These are phyloP conservation scores for Aphelenchoides avenae DNA, from an alignment of 1,140 invertebrate genomes.

Conservation along the genomic window DNA sequence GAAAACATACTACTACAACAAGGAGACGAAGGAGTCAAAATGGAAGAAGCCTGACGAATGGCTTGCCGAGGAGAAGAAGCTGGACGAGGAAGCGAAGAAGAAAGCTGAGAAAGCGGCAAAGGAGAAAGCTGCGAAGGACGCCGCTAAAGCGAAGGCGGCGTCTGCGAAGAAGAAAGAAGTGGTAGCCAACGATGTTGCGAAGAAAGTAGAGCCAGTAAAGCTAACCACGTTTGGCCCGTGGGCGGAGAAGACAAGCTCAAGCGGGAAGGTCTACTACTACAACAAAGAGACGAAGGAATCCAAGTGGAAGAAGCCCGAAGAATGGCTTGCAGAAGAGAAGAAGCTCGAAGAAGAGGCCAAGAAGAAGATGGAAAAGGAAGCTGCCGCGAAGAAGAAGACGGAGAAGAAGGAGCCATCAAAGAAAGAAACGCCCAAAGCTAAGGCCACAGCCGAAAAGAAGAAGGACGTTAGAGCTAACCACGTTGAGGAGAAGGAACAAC, in stretches of 20 bases:
- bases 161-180: too few species aligned
- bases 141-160: not conserved
- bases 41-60: not conserved
- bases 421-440: not conserved
- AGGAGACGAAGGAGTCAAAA: not conserved
- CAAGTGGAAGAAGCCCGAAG: not conserved
- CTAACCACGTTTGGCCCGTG: too few species aligned
- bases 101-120: constrained; percentile 5
- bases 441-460: too few species aligned
- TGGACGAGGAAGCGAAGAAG: not conserved
- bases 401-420: not conserved
- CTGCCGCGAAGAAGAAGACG: constrained; percentile 8
- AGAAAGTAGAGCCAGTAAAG: too few species aligned
- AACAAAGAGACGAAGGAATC: not conserved
- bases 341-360: not conserved
- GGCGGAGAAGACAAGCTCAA: not conserved
- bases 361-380: constrained; percentile 3
- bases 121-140: not conserved
- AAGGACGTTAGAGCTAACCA: too few species aligned
- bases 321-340: constrained; percentile 6
- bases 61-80: constrained; percentile 6
- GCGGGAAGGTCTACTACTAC: not conserved
- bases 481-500: too few species aligned
- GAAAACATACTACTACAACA: not conserved
- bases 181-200: too few species aligned